Conservation (phyloP, 1,140 invertebrate genomes). For the Temnothorax longispinosus region DNA sequence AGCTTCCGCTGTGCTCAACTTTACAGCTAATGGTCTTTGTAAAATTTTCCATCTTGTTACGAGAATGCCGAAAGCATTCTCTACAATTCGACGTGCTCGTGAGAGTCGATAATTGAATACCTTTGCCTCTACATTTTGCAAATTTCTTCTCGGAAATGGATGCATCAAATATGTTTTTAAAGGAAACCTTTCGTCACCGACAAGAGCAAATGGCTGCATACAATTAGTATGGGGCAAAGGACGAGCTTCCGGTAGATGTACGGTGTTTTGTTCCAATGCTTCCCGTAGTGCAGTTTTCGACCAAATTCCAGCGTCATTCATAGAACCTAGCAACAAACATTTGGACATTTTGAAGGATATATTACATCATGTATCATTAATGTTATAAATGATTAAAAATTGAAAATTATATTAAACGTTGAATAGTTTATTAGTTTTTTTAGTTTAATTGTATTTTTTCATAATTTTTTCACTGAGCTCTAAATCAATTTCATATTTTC, state of each 20-base stretch:
- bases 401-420: too few relatives aligned
- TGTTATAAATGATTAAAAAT: too few relatives aligned
- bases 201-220: not conserved
- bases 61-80: not conserved
- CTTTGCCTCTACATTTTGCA: not conserved
- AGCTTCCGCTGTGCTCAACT: not conserved
- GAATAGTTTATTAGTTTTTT: too few relatives aligned
- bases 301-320: not conserved
- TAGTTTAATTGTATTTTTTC: too few relatives aligned
- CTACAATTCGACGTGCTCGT: not conserved
- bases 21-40: not conserved
- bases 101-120: conserved; percentile 13
- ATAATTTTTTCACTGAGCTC: too few relatives aligned
- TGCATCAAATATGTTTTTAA: conserved; percentile 1
- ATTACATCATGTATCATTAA: too few relatives aligned
- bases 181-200: not conserved
- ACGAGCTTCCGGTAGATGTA: not conserved
- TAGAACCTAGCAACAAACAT: not conserved
- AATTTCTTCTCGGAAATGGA: not conserved
- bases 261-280: not conserved
- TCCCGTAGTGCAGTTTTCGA: not conserved
- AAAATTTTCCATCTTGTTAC: not conserved
- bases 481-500: too few relatives aligned
- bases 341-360: too few relatives aligned
- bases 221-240: not conserved